These are phyloP conservation scores for Takifugu rubripes DNA, from an alignment of 2,797 vertebrate genomes.

Conservation along the genomic window DNA sequence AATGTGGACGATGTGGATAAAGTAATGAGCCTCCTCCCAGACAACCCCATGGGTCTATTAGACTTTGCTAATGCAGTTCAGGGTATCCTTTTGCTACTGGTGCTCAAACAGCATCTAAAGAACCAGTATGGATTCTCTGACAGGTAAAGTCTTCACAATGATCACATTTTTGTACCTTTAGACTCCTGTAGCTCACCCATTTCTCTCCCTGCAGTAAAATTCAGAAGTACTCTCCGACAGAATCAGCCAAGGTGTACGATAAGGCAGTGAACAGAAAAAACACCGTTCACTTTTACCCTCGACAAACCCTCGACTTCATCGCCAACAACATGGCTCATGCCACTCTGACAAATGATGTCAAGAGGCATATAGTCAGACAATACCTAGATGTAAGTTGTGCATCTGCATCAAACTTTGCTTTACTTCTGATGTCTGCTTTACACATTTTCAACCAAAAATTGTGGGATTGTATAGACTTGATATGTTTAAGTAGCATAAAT, in stretches of 20 bases:
- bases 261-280: slow-evolving; percentile 94
- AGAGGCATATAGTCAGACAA: slow-evolving; percentile 92
- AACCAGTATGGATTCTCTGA: slow-evolving; percentile 97
- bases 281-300: slow-evolving; percentile 86
- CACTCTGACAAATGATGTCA: slow-evolving; percentile 85
- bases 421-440: background rate
- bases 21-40: slow-evolving; percentile 90
- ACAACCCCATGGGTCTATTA: slow-evolving; percentile 85
- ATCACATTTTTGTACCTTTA: background rate
- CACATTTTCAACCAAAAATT: background rate
- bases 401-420: background rate
- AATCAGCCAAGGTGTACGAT: slow-evolving; percentile 97
- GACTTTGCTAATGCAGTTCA: slow-evolving; percentile 96
- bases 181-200: background rate
- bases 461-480: too few species aligned
- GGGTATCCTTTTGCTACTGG: slow-evolving; percentile 92
- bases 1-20: slow-evolving; percentile 87
- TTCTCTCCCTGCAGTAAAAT: slow-evolving; percentile 85
- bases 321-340: slow-evolving; percentile 86
- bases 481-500: too few species aligned
- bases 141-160: slow-evolving; percentile 71
- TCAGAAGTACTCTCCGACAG: slow-evolving; percentile 96
- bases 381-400: slow-evolving; percentile 90
- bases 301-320: slow-evolving; percentile 94
- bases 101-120: slow-evolving; percentile 97